Evolutionary conservation across 2,797 vertebrate genomes (phyloP).

Genomic region (Enteromius paludinosus): DNA sequence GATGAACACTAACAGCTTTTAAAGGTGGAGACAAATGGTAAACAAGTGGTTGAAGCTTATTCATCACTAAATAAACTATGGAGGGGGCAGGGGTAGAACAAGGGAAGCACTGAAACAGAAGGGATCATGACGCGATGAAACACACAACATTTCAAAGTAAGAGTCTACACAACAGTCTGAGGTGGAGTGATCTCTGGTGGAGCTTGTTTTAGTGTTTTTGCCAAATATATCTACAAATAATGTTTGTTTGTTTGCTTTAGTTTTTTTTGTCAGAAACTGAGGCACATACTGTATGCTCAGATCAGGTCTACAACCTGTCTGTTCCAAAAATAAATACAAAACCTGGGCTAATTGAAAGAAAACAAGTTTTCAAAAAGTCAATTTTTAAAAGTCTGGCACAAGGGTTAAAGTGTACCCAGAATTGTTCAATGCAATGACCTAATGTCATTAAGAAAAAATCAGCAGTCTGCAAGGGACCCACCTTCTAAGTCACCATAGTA

Average conservation of each 20-base stretch:
- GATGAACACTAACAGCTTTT: too few relatives aligned
- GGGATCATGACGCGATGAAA: too few relatives aligned
- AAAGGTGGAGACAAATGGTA: too few relatives aligned
- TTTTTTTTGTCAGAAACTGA: background rate
- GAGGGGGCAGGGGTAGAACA: too few relatives aligned
- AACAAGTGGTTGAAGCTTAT: too few relatives aligned
- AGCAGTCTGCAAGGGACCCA: slow-evolving; percentile 48
- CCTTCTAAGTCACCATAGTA: slow-evolving; percentile 60
- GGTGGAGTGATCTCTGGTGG: too few relatives aligned
- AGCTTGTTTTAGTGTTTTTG: background rate
- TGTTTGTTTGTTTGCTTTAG: too few relatives aligned
- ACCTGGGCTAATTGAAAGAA: background rate
- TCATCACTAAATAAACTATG: too few relatives aligned
- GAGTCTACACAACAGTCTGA: too few relatives aligned
- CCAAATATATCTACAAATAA: background rate
- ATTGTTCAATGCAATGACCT: slow-evolving; percentile 21
- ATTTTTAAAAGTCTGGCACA: background rate
- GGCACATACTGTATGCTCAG: background rate
- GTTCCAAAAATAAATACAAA: background rate
- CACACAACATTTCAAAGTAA: too few relatives aligned
- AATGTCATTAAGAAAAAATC: slow-evolving; percentile 53
- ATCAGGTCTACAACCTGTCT: background rate
- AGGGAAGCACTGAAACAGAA: too few relatives aligned
- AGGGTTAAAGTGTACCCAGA: background rate
- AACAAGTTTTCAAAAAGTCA: background rate